These are phyloP conservation scores for Nycticorax nycticorax DNA, from an alignment of 2,113 vertebrate genomes.

Conservation along the genomic window DNA sequence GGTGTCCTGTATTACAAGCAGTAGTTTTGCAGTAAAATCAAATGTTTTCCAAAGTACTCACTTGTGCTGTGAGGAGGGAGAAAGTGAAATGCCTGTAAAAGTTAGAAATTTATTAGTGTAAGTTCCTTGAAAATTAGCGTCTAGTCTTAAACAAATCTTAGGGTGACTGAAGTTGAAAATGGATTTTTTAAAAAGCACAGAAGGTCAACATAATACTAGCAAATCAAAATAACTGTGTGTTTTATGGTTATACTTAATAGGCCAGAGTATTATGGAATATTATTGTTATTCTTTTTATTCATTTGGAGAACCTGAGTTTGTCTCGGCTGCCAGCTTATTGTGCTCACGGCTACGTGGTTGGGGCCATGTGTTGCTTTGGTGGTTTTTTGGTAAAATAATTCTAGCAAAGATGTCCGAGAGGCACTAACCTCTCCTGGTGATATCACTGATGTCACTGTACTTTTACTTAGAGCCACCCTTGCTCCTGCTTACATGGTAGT, in stretches of 20 bases:
- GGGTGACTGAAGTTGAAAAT: background rate
- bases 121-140: background rate
- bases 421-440: background rate
- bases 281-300: background rate
- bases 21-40: background rate
- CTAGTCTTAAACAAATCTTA: background rate
- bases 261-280: background rate
- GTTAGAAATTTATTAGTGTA: background rate
- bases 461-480: background rate
- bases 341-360: background rate
- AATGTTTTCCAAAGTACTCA: background rate
- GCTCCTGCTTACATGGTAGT: background rate
- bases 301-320: background rate
- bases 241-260: background rate
- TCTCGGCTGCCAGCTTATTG: background rate
- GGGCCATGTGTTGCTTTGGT: background rate
- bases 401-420: background rate
- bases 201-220: background rate
- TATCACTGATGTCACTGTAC: background rate
- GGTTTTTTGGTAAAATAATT: background rate
- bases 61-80: background rate
- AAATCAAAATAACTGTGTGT: background rate
- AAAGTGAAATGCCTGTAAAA: background rate
- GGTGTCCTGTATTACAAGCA: background rate
- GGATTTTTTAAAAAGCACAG: background rate